These are phyloP conservation scores for Coregonus clupeaformis DNA, from an alignment of 2,113 vertebrate genomes.

Conservation along the genomic window DNA sequence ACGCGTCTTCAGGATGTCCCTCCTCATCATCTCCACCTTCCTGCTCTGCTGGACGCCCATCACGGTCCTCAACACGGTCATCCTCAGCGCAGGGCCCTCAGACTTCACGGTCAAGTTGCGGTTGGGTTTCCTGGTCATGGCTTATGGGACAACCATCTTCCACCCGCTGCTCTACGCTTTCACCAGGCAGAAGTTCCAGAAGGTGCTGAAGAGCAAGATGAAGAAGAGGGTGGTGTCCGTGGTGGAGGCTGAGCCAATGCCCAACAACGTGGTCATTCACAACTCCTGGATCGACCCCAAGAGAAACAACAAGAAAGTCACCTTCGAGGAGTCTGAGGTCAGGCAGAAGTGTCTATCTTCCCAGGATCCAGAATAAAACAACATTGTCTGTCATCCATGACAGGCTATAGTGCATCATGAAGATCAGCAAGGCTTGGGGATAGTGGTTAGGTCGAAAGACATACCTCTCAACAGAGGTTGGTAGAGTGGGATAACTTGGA, in stretches of 20 bases:
- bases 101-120: conserved; percentile 87
- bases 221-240: conserved; percentile 95
- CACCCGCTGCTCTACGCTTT: conserved; percentile 95
- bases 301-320: conserved; percentile 84
- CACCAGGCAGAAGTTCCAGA: conserved; percentile 96
- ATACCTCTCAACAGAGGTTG: no score
- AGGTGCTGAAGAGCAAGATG: conserved; percentile 96
- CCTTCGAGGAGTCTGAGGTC: conserved; percentile 86
- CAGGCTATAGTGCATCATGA: neutral
- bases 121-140: conserved; percentile 94
- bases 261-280: conserved; percentile 90
- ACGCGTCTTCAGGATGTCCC: conserved; percentile 92
- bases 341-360: conserved; percentile 88
- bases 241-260: conserved; percentile 89
- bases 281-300: conserved; percentile 95
- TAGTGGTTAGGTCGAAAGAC: no score
- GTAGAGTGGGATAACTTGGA: no score
- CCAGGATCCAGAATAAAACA: neutral
- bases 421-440: no score
- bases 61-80: conserved; percentile 90
- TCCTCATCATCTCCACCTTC: conserved; percentile 95
- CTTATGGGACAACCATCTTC: conserved; percentile 94
- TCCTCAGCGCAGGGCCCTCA: conserved; percentile 90
- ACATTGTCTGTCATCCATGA: neutral
- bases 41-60: conserved; percentile 97